phyloP scores from a whole-genome alignment of 2,113 vertebrate species.

The Camelus bactrianus region DNA sequence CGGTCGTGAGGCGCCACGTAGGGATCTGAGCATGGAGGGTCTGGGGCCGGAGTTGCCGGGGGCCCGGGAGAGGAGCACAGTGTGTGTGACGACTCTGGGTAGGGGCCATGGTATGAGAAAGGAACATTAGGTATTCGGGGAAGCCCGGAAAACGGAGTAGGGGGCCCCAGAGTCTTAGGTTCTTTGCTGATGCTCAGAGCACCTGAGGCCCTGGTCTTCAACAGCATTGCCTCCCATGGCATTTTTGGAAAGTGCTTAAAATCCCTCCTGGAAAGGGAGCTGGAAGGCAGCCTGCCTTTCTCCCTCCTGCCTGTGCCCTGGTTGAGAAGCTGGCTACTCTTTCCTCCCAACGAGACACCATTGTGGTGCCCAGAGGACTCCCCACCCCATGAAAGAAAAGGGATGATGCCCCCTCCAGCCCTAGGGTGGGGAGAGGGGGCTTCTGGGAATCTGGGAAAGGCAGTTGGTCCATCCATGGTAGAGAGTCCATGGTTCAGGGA shows the following conservation, averaged over 20 bases:
- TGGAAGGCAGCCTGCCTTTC: constrained; percentile 69
- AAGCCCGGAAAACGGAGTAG: constrained; percentile 65
- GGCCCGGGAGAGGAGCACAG: not conserved
- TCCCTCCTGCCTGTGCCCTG: constrained; percentile 67
- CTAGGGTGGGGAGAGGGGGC: not conserved
- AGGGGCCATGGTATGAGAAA: constrained; percentile 14
- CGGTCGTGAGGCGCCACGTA: constrained; percentile 34
- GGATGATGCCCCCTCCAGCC: constrained; percentile 33
- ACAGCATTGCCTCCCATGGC: constrained; percentile 63
- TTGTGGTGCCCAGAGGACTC: constrained; percentile 41
- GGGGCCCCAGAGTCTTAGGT: constrained; percentile 62
- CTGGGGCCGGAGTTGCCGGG: not conserved
- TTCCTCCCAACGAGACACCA: constrained; percentile 63
- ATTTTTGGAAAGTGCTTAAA: constrained; percentile 82
- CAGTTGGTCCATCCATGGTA: not conserved
- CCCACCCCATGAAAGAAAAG: constrained; percentile 10
- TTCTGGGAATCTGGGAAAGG: constrained; percentile 46
- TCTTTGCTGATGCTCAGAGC: constrained; percentile 68
- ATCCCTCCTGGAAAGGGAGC: constrained; percentile 79
- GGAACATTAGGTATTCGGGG: not conserved
- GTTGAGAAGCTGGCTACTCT: constrained; percentile 70
- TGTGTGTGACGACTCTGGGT: constrained; percentile 14
- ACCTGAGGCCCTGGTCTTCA: constrained; percentile 73
- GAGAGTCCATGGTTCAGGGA: not conserved
- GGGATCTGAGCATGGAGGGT: constrained; percentile 16